phyloP scores from a whole-genome alignment of 2,113 vertebrate species.

The Emydocephalus ijimae region DNA sequence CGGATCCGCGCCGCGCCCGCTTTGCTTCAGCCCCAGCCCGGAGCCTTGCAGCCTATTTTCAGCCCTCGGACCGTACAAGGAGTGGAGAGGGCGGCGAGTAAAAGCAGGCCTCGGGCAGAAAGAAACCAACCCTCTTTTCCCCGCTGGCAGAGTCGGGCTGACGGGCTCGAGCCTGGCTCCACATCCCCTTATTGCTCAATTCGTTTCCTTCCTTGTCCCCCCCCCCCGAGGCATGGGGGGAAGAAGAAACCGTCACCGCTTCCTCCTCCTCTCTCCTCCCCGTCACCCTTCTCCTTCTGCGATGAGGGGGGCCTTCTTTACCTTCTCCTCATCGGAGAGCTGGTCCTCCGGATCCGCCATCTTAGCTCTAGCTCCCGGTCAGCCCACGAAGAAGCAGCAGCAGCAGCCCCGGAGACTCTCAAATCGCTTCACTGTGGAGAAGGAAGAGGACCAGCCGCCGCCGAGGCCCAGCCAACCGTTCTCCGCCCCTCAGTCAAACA shows the following conservation, averaged over 20 bases:
- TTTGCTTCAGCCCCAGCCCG: no score
- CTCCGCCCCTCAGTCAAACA: conserved; percentile 2
- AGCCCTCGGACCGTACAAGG: no score
- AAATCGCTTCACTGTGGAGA: neutral
- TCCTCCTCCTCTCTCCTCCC: neutral
- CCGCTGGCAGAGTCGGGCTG: neutral
- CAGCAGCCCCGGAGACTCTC: neutral
- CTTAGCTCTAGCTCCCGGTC: neutral
- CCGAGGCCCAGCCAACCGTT: neutral
- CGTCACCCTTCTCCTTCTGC: neutral
- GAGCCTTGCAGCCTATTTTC: no score
- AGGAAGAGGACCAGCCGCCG: neutral
- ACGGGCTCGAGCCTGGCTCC: neutral
- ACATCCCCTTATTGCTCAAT: neutral
- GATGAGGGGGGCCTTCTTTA: neutral
- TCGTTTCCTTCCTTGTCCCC: neutral
- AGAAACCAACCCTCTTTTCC: neutral
- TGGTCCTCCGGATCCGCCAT: conserved; percentile 29
- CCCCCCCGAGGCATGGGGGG: neutral
- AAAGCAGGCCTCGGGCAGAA: no score
- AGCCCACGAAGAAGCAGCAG: no score
- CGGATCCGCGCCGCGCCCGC: no score
- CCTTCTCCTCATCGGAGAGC: conserved; percentile 30
- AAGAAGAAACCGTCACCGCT: neutral
- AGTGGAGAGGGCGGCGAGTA: no score